Conservation (phyloP, 2,113 vertebrate species). For the Acrocephalus arundinaceus region DNA sequence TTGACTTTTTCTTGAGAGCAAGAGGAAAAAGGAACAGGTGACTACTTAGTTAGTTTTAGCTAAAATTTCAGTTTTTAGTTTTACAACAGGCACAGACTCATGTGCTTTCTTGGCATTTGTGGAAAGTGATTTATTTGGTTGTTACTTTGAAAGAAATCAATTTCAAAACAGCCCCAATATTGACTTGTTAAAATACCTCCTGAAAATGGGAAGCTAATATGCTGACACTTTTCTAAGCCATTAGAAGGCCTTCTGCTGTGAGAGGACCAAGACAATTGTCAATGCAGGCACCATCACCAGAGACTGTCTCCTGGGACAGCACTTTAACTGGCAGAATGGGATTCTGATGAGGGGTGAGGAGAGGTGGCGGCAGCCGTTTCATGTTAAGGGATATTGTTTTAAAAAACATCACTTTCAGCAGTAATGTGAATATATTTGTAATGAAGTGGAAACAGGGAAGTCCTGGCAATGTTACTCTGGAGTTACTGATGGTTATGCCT, state of each 20-base stretch:
- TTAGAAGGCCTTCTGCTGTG: not conserved
- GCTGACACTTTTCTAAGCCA: not conserved
- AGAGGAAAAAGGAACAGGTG: not conserved
- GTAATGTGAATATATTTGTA: not conserved
- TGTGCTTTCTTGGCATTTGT: not conserved
- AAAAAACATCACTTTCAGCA: not conserved
- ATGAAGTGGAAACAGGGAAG: not conserved
- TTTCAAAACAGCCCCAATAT: not conserved
- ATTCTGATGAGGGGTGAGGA: not conserved
- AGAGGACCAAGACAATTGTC: not conserved
- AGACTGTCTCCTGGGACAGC: not conserved
- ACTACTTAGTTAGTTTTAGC: not conserved
- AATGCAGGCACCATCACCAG: not conserved
- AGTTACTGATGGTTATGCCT: not conserved
- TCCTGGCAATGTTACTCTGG: not conserved
- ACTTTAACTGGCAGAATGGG: not conserved
- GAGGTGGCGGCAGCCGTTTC: fast-evolving
- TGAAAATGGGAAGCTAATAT: not conserved
- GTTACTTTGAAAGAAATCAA: not conserved
- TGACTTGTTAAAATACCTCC: not conserved
- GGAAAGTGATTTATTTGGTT: not conserved
- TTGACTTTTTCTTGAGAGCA: not conserved
- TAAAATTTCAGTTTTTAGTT: constrained; percentile 6
- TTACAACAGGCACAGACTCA: not conserved
- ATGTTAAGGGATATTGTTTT: not conserved